Percentiles rank a stretch among this genome's conserved stretches.
Conservation (phyloP, 2,113 vertebrate genomes). For the Donacobius atricapilla region DNA sequence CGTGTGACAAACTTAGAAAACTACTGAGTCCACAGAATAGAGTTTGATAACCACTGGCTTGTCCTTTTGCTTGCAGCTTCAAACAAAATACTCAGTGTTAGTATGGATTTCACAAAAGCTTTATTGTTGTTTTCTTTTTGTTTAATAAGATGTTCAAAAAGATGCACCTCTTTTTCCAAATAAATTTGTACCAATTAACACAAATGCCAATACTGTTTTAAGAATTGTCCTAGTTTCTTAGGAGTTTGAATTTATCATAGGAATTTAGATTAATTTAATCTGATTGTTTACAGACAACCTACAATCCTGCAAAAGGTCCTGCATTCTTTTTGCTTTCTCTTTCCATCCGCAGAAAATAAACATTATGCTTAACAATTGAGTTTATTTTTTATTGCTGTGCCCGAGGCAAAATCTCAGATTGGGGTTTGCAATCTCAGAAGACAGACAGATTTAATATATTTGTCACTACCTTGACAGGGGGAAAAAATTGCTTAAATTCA, state of each 20-base stretch:
- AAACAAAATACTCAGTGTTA: neutral
- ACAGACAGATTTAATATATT: conserved; percentile 76
- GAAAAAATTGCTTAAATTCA: conserved; percentile 62
- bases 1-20: neutral
- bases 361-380: conserved; percentile 35
- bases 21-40: neutral
- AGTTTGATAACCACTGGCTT: neutral
- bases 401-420: conserved; percentile 69
- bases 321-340: neutral
- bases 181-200: neutral
- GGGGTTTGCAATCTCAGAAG: conserved; percentile 64
- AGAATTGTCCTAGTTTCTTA: neutral
- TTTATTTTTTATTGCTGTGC: conserved; percentile 67
- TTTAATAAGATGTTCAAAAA: neutral
- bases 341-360: conserved; percentile 39
- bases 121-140: neutral
- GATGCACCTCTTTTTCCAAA: neutral
- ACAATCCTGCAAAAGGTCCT: neutral
- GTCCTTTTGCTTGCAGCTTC: neutral
- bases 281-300: neutral
- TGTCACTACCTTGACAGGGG: conserved; percentile 66
- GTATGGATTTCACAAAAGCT: neutral
- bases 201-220: neutral
- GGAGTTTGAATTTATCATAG: neutral
- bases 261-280: neutral